Evolutionary conservation across 2,113 vertebrate genomes (phyloP).

Genomic region (Canis aureus): DNA sequence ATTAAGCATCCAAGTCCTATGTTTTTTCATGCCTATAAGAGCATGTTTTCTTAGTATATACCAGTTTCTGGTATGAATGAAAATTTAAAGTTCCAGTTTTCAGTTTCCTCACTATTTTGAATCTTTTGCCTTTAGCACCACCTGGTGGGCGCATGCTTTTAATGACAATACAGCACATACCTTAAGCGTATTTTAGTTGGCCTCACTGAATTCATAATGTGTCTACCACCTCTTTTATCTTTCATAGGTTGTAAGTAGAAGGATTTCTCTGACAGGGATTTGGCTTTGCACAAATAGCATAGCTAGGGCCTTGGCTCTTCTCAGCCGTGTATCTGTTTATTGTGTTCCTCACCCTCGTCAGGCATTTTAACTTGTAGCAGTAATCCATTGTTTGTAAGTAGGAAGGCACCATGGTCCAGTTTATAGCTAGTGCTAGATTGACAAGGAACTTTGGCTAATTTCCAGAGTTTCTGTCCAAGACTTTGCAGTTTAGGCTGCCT

Average conservation of each 20-base stretch:
- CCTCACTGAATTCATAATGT: conserved; percentile 7
- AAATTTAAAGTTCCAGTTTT: background rate
- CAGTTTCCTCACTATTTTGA: conserved; percentile 39
- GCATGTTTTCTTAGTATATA: background rate
- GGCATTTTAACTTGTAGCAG: background rate
- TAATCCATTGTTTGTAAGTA: background rate
- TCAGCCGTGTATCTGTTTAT: background rate
- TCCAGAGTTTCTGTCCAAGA: conserved; percentile 24
- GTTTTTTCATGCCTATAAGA: background rate
- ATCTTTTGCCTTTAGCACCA: conserved; percentile 52
- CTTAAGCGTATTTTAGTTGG: background rate
- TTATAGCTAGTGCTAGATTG: conserved; percentile 53
- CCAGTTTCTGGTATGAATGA: conserved; percentile 37
- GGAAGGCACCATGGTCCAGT: conserved; percentile 31
- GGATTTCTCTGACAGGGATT: background rate
- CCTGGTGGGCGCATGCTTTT: conserved; percentile 47
- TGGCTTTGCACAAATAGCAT: background rate
- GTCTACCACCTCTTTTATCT: background rate
- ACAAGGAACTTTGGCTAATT: conserved; percentile 9
- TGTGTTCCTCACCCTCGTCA: background rate
- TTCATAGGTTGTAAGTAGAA: background rate
- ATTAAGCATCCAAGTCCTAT: background rate
- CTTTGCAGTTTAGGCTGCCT: background rate
- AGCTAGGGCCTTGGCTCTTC: background rate
- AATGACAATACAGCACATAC: background rate